These are phyloP conservation scores for Monochamus saltuarius DNA, from an alignment of 1,140 invertebrate species.

Conservation along the genomic window DNA sequence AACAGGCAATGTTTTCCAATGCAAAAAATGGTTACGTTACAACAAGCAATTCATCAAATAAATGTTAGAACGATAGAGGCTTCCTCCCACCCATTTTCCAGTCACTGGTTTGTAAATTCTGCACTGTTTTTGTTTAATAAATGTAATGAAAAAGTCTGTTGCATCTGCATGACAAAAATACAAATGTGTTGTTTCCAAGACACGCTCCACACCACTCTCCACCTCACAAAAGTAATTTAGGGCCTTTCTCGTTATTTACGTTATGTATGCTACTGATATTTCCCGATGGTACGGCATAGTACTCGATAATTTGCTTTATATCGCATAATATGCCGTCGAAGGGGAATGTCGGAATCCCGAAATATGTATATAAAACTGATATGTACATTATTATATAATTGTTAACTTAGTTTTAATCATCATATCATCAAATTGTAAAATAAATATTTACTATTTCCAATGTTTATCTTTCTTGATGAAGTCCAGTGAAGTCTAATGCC, in stretches of 20 bases:
- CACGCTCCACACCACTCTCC: slow-evolving; percentile 12
- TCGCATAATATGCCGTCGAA: slow-evolving; percentile 20
- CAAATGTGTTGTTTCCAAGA: no score
- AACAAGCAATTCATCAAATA: no score
- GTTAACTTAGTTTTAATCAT: slow-evolving; percentile 17
- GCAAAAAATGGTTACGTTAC: no score
- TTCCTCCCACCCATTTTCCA: no score
- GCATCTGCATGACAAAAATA: no score
- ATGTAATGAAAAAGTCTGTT: no score
- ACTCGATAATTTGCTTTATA: slow-evolving; percentile 12
- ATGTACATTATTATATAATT: slow-evolving; percentile 20
- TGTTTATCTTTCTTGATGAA: no score
- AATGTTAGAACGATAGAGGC: no score
- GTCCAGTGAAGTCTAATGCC: no score
- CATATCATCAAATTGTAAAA: slow-evolving; percentile 22
- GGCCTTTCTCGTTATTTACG: slow-evolving; percentile 42
- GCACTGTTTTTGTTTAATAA: no score
- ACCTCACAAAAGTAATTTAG: slow-evolving; percentile 41
- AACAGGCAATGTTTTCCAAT: no score
- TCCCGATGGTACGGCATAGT: slow-evolving; percentile 13
- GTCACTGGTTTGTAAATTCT: no score
- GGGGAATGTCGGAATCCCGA: slow-evolving; percentile 6
- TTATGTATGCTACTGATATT: slow-evolving; percentile 33
- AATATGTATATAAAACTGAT: background rate
- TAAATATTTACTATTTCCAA: slow-evolving; percentile 15